Evolutionary conservation across 2,888 invertebrate genomes (phyloP).

Genomic region (Blera fallax): DNA sequence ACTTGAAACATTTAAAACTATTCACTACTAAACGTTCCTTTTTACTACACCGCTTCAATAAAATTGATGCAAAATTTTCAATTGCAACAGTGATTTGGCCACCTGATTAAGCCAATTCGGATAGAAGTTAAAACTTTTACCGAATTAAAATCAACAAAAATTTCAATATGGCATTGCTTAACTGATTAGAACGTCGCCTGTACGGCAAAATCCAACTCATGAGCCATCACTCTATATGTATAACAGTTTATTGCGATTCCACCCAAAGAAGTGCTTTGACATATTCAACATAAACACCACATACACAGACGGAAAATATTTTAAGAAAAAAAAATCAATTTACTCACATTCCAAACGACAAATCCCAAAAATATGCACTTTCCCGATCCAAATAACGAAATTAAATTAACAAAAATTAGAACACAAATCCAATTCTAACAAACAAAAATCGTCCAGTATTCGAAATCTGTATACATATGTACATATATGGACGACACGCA

Average conservation of each 20-base stretch:
- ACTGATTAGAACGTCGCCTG: too few species aligned
- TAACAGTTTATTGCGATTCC: slow-evolving; percentile 20
- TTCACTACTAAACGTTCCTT: too few species aligned
- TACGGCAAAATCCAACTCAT: background rate
- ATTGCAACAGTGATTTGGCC: too few species aligned
- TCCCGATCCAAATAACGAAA: background rate
- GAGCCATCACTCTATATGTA: background rate
- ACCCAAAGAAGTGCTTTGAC: slow-evolving; percentile 39
- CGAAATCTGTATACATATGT: slow-evolving; percentile 27
- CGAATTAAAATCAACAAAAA: background rate
- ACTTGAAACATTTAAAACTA: too few species aligned
- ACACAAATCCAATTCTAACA: slow-evolving; percentile 43
- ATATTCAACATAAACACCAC: slow-evolving; percentile 44
- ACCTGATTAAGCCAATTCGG: too few species aligned
- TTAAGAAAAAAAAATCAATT: background rate
- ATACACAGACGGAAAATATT: slow-evolving; percentile 6
- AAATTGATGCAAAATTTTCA: too few species aligned
- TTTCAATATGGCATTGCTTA: background rate
- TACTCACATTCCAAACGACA: slow-evolving; percentile 44
- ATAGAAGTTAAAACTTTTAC: too few species aligned
- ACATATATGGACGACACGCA: slow-evolving; percentile 49
- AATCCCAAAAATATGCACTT: slow-evolving; percentile 10
- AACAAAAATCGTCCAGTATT: slow-evolving; percentile 15
- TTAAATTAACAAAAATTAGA: slow-evolving; percentile 21
- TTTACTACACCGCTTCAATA: too few species aligned